phyloP scores from a whole-genome alignment of 1,140 invertebrate species.

The Heliothis virescens region DNA sequence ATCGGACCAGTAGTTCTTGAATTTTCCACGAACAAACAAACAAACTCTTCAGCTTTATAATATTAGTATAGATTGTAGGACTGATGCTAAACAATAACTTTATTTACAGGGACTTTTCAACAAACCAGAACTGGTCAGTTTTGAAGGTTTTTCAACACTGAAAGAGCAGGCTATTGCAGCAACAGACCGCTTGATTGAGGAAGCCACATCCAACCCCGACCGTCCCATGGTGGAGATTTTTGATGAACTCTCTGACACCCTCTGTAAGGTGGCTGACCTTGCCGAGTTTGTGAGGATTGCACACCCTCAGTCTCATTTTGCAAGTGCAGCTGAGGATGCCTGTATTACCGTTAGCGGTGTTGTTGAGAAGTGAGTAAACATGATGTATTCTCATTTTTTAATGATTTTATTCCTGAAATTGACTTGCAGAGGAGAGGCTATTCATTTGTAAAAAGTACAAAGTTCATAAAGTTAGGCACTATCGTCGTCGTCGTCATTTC shows the following conservation, averaged over 20 bases:
- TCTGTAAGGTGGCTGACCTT: slow-evolving; percentile 98
- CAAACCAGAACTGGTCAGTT: slow-evolving; percentile 91
- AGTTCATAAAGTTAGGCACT: no score
- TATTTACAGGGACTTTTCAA: slow-evolving; percentile 94
- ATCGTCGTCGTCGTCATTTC: no score
- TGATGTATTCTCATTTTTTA: no score
- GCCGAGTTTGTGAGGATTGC: slow-evolving; percentile 97
- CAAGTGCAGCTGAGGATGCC: slow-evolving; percentile 93
- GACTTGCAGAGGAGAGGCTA: no score
- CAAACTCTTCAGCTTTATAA: no score
- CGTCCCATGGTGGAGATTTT: slow-evolving; percentile 94
- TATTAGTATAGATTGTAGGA: no score
- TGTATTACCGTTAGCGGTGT: slow-evolving; percentile 95
- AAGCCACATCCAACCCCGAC: slow-evolving; percentile 88
- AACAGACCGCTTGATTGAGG: slow-evolving; percentile 91
- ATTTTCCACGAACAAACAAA: no score
- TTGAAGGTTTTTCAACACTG: slow-evolving; percentile 93
- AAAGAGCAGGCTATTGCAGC: slow-evolving; percentile 91
- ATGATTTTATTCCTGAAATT: no score
- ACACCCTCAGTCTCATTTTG: slow-evolving; percentile 92
- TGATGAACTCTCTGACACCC: slow-evolving; percentile 96
- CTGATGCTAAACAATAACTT: not conserved
- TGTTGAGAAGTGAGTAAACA: slow-evolving; percentile 93
- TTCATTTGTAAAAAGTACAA: no score
- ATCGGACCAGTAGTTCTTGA: no score